Conservation (phyloP, 2,888 invertebrate genomes). For the Aporophyla nigra region DNA sequence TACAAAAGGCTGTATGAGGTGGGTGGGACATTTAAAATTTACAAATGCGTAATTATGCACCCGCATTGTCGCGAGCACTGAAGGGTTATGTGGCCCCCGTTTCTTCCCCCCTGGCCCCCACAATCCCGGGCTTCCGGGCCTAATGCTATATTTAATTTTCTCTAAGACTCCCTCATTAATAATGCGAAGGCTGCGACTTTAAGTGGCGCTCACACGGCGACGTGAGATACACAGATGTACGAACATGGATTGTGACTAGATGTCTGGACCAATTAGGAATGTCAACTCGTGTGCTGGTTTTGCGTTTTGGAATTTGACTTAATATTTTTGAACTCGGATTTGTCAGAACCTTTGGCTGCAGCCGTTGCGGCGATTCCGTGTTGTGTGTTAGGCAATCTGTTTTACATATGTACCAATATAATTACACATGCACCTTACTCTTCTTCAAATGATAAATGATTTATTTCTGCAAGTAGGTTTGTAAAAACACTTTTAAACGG, state of each 20-base stretch:
- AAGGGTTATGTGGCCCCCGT: constrained; percentile 84
- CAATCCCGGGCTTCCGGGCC: constrained; percentile 89
- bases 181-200: constrained; percentile 90
- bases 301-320: background rate
- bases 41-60: constrained; percentile 91
- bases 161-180: constrained; percentile 91
- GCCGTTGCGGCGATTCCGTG: no score
- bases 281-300: constrained; percentile 11
- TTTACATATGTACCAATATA: no score
- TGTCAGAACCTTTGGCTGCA: background rate
- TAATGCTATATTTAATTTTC: constrained; percentile 91
- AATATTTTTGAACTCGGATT: background rate
- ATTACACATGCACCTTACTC: no score
- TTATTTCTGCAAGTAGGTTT: no score
- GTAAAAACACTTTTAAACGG: no score
- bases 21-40: constrained; percentile 90
- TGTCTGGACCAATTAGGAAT: constrained; percentile 38
- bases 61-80: constrained; percentile 88
- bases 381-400: no score
- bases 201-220: constrained; percentile 90
- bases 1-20: constrained; percentile 89
- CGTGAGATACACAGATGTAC: constrained; percentile 79
- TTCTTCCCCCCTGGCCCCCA: constrained; percentile 75
- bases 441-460: no score
- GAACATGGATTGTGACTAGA: constrained; percentile 68